Percentiles rank a stretch among this genome's conserved stretches.
Conservation (phyloP, 2,113 vertebrate genomes). For the Catharus minimus region DNA sequence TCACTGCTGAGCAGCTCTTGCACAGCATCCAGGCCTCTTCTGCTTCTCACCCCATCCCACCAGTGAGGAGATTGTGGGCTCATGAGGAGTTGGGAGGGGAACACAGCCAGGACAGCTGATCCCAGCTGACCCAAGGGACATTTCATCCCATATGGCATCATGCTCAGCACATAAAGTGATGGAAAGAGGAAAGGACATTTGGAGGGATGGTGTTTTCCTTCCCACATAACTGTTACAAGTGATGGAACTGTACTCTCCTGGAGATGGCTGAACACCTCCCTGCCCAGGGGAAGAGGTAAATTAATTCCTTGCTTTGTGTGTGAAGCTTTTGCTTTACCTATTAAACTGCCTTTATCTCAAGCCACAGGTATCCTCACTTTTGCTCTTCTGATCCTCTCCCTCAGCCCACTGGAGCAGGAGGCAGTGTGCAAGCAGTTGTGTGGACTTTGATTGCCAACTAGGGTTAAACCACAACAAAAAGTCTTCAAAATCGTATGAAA, state of each 20-base stretch:
- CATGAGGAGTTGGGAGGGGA: neutral
- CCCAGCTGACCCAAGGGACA: rapidly evolving
- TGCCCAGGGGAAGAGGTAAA: neutral
- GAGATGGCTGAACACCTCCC: neutral
- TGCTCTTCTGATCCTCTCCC: neutral
- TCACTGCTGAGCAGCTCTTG: neutral
- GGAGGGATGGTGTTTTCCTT: neutral
- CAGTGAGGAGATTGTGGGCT: rapidly evolving
- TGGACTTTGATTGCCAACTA: neutral
- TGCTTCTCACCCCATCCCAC: neutral
- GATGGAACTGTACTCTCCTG: neutral
- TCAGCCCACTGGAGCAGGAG: too few relatives aligned
- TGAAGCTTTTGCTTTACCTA: neutral
- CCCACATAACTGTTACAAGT: rapidly evolving
- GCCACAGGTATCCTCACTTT: neutral
- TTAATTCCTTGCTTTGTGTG: neutral
- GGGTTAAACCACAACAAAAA: neutral
- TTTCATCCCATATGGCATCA: neutral
- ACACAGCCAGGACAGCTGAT: neutral
- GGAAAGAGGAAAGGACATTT: neutral
- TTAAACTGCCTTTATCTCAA: neutral
- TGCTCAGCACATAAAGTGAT: neutral
- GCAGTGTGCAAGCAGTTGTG: neutral
- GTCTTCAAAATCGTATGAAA: neutral
- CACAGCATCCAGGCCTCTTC: neutral